Conservation (phyloP, 2,797 vertebrate species). For the Sciurus vulgaris region DNA sequence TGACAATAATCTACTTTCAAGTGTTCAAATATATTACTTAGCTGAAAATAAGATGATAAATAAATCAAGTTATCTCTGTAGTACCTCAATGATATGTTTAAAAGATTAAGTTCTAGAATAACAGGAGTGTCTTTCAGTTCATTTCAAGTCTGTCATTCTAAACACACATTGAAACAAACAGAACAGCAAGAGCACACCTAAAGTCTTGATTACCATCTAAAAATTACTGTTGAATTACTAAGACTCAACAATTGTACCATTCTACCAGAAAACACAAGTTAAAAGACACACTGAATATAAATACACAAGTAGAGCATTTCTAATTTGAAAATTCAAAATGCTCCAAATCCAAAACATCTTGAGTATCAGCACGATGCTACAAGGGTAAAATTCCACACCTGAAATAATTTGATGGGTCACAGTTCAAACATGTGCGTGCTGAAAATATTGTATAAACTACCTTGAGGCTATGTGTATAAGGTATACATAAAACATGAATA, state of each 20-base stretch:
- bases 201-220: not conserved
- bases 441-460: not conserved
- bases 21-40: slow-evolving; percentile 18
- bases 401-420: not conserved
- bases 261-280: not conserved
- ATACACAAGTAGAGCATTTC: not conserved
- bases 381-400: not conserved
- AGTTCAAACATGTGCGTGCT: not conserved
- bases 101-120: not conserved
- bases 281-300: slow-evolving; percentile 15
- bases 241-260: not conserved
- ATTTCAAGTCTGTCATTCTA: not conserved
- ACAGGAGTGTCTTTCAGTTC: not conserved
- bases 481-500: not conserved
- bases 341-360: not conserved
- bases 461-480: not conserved
- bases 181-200: not conserved
- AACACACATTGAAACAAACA: not conserved
- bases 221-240: not conserved
- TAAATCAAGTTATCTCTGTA: slow-evolving; percentile 2
- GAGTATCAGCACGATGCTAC: not conserved
- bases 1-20: not conserved
- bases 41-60: slow-evolving; percentile 30
- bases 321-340: not conserved
- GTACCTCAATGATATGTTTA: not conserved